Evolutionary conservation across 1,140 invertebrate species (phyloP).

Genomic region (Drosophila leontia): DNA sequence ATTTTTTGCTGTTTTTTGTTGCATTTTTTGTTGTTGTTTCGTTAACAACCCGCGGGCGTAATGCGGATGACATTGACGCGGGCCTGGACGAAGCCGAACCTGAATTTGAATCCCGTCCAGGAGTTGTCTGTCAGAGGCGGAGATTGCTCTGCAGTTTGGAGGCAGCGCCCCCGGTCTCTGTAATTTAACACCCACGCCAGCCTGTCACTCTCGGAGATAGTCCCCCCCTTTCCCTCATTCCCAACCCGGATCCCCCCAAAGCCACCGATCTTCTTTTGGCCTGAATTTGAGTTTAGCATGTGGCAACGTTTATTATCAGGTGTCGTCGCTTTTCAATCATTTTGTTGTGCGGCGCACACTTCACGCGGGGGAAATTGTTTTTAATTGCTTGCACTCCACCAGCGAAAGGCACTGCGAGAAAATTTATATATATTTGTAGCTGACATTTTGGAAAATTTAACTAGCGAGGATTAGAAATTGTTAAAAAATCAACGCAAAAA

Average conservation of each 20-base stretch:
- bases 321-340: conserved; percentile 66
- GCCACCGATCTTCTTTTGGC: conserved; percentile 15
- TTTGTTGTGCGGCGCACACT: conserved; percentile 34
- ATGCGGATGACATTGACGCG: conserved; percentile 76
- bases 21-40: not conserved
- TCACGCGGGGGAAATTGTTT: conserved; percentile 50
- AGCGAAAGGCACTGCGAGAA: not conserved
- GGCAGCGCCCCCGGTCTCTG: conserved; percentile 53
- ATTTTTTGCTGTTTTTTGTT: not conserved
- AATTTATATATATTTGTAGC: not conserved
- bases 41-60: conserved; percentile 48
- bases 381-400: conserved; percentile 49
- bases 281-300: conserved; percentile 56
- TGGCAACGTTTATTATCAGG: conserved; percentile 60
- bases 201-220: conserved; percentile 25
- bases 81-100: conserved; percentile 40
- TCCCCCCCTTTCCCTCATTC: not conserved
- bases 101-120: conserved; percentile 41
- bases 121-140: conserved; percentile 39
- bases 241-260: not conserved
- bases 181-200: conserved; percentile 78
- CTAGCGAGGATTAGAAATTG: no score
- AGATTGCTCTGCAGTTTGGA: conserved; percentile 31
- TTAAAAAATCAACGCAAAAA: no score
- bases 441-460: no score